A percentile compares a stretch with the other conserved stretches of the same genome.
phyloP scores from a whole-genome alignment of 2,113 vertebrate genomes.

The Heteronetta atricapilla region DNA sequence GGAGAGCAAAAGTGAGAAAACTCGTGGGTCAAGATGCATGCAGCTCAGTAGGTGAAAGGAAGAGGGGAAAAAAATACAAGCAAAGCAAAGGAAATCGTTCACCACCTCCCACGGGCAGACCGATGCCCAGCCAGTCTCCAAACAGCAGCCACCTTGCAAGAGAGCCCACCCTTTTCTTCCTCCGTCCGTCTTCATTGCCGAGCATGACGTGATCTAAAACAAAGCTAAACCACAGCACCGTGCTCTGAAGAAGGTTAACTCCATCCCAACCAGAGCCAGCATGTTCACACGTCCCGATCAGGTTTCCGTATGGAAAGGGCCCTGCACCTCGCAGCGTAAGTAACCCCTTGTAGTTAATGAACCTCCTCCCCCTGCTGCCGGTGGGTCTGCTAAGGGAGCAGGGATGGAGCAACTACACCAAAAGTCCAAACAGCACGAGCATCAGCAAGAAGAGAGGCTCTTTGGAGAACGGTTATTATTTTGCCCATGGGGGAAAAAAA shows the following conservation, averaged over 20 bases:
- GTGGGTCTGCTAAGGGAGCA: background rate
- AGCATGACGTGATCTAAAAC: accelerated
- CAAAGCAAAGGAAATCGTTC: background rate
- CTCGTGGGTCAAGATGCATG: background rate
- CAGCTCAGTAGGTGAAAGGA: background rate
- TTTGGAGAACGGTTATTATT: background rate
- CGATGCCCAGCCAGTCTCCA: background rate
- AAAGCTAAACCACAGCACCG: background rate
- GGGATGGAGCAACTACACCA: background rate
- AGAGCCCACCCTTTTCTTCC: background rate
- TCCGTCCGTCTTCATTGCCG: background rate
- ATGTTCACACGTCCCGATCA: background rate
- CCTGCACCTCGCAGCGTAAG: background rate
- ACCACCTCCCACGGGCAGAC: background rate
- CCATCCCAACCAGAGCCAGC: background rate
- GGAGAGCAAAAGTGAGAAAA: background rate
- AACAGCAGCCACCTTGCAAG: background rate
- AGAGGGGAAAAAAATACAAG: background rate
- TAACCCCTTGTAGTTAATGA: background rate
- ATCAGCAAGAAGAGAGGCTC: background rate
- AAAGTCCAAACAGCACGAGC: background rate
- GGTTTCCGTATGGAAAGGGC: background rate
- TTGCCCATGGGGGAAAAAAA: background rate
- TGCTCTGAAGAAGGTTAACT: background rate
- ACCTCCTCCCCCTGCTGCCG: background rate